phyloP scores from a whole-genome alignment of 2,797 vertebrate genomes.

The Sylvia borin region DNA sequence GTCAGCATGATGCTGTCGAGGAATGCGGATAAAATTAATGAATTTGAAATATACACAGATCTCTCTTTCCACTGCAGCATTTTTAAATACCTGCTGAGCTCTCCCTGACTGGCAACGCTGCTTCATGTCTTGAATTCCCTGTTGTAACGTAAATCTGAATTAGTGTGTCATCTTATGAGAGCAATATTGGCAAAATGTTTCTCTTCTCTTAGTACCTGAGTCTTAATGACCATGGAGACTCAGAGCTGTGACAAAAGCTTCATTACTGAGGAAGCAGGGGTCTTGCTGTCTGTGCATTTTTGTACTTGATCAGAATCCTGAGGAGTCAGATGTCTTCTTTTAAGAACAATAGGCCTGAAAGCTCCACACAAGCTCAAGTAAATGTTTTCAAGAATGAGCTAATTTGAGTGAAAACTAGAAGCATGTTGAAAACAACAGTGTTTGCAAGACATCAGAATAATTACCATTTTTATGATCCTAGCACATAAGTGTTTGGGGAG shows the following conservation, averaged over 20 bases:
- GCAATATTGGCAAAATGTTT: not conserved
- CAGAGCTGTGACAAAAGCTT: not conserved
- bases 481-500: not conserved
- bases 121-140: not conserved
- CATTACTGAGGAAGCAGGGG: not conserved
- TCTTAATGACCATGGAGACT: not conserved
- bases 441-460: not conserved
- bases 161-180: not conserved
- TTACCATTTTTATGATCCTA: not conserved
- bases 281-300: not conserved
- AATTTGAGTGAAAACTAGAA: not conserved
- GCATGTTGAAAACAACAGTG: not conserved
- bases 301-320: not conserved
- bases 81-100: not conserved
- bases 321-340: not conserved
- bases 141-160: not conserved
- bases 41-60: not conserved
- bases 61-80: not conserved
- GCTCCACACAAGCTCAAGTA: not conserved
- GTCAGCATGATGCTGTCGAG: not conserved
- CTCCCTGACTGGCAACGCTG: rapidly evolving
- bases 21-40: not conserved
- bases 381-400: not conserved
- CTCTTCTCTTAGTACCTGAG: not conserved
- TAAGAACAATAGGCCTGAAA: not conserved